Evolutionary conservation across 2,888 invertebrate species (phyloP).

Genomic region (Ichneumoninae sp.): DNA sequence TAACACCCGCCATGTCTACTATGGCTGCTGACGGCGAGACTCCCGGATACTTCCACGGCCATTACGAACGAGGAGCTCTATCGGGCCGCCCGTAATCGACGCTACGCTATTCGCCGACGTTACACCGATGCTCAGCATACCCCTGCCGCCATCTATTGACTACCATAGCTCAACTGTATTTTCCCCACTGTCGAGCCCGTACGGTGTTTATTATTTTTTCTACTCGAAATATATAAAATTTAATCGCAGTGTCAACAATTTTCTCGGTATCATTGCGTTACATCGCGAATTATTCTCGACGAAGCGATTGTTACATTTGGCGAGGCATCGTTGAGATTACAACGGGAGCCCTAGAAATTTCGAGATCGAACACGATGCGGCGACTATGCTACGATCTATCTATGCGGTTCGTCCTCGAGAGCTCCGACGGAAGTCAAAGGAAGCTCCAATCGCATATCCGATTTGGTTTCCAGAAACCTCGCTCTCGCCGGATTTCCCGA

Average conservation of each 20-base stretch:
- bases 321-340: background rate
- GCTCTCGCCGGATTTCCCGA: background rate
- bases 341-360: background rate
- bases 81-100: conserved; percentile 32
- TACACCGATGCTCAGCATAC: background rate
- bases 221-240: background rate
- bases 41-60: conserved; percentile 70
- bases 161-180: background rate
- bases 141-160: conserved; percentile 32
- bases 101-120: conserved; percentile 49
- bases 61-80: conserved; percentile 47
- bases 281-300: background rate
- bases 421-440: conserved; percentile 38
- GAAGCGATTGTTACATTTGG: background rate
- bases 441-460: conserved; percentile 18
- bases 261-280: background rate
- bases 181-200: background rate
- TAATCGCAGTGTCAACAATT: background rate
- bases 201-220: background rate
- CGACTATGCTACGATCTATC: background rate
- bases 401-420: background rate
- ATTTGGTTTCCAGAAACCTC: conserved; percentile 26
- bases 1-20: conserved; percentile 91
- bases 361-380: background rate
- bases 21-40: conserved; percentile 86